Conservation (phyloP, 2,888 invertebrate species). For the Hedya salicella region DNA sequence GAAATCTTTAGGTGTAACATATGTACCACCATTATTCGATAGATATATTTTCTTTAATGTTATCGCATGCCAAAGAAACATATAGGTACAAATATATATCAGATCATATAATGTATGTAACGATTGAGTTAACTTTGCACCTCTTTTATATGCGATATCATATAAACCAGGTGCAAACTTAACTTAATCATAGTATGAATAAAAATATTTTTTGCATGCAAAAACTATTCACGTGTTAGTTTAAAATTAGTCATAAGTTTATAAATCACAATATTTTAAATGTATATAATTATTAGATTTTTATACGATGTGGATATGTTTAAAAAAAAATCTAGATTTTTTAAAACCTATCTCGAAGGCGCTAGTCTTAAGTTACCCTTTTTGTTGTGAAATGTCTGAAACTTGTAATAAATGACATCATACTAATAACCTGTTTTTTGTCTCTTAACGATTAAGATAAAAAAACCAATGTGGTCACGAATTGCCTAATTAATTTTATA, state of each 20-base stretch:
- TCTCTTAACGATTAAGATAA: conserved; percentile 12
- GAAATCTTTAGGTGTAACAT: conserved; percentile 22
- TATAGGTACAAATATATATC: conserved; percentile 68
- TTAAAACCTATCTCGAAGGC: conserved; percentile 15
- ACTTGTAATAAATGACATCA: conserved; percentile 39
- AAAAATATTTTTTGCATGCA: conserved; percentile 69
- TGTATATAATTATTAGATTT: conserved; percentile 43
- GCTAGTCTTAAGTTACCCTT: conserved; percentile 41
- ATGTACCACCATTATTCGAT: conserved; percentile 32
- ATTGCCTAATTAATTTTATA: not conserved
- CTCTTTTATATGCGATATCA: not conserved
- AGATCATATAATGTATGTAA: conserved; percentile 48
- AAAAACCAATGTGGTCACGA: conserved; percentile 1
- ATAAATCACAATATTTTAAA: conserved; percentile 38
- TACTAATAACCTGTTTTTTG: conserved; percentile 40
- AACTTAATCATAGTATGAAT: not conserved
- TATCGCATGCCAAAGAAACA: conserved; percentile 73
- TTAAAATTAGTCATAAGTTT: conserved; percentile 32
- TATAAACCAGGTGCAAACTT: not conserved
- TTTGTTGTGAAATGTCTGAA: conserved; percentile 28
- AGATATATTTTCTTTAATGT: conserved; percentile 31
- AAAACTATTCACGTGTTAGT: conserved; percentile 50
- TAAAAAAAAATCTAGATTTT: conserved; percentile 18
- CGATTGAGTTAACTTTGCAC: not conserved
- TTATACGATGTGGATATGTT: conserved; percentile 35